Base-by-base conservation (phyloP, 2,113 vertebrate genomes). In the Amazona vittata region DNA sequence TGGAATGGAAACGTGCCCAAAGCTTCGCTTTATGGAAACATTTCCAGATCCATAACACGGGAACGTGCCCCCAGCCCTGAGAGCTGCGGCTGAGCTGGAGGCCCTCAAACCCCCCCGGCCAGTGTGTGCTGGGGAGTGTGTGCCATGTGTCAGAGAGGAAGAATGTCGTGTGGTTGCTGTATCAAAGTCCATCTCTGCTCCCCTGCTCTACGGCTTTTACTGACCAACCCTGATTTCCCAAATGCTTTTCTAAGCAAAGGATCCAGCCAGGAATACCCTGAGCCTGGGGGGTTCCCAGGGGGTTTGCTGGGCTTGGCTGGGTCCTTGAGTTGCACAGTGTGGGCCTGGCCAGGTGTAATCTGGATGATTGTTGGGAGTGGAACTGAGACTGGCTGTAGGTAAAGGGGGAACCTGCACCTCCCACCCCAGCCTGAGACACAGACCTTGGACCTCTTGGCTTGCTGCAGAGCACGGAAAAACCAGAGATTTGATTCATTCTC, bases 1-100 rank as follows among this genome's bases (percentile, higher is more conserved):
- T 96, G 73, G 35, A 43, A 74, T 97, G 98, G 98, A 97, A 33
- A 22, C 1, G 0, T 13, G 96, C 98, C 98, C 97, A 64, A 43
- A 15, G 85, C 76, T 82, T 15, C 73, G 37, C 12, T 65, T 6
- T 5, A 16, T 4, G 50, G 90, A 65, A 85, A 81, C 46, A 18
- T 83, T 91, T 71, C 78, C 87, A 94, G 79, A 67, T 67, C 52
- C 5, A 2, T 60, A 26, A 67, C 17, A 50, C 2, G 49, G 74
- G 81, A 78, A 59, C 55, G 84, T 33, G 49, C n/a, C 55, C 62
- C 75, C 77, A 10, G 12, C 2, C 62, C 26, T 1, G 13, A 41
- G 82, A 22, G 2, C 53, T 11, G 5, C 0, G 14, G 43, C 65
- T 67, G 70, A 71, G 26, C 26, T 28, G 5, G 78, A 49, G 88